A percentile compares a stretch with the other conserved stretches of the same genome.
phyloP scores from a whole-genome alignment of 2,888 invertebrate species.

The Leptopilina drosophilae region DNA sequence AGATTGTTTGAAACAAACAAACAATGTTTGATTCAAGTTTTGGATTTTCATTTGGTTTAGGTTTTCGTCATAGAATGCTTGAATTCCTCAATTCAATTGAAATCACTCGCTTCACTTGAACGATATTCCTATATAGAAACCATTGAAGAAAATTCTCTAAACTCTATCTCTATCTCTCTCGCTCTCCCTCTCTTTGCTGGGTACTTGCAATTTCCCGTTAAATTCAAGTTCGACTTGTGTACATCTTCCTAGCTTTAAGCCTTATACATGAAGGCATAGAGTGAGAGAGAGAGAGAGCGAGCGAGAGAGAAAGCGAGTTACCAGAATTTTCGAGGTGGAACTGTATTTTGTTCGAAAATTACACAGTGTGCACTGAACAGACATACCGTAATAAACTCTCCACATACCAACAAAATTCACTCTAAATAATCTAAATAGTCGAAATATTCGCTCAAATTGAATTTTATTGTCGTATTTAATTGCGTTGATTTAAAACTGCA shows the following conservation, averaged over 20 bases:
- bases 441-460: conserved; percentile 1
- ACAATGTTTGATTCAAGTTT: background rate
- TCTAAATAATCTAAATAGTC: conserved; percentile 19
- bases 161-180: background rate
- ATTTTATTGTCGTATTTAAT: background rate
- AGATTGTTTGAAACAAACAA: background rate
- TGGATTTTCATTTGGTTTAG: conserved; percentile 3
- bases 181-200: background rate
- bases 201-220: conserved; percentile 7
- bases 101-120: conserved; percentile 20
- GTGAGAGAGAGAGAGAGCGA: background rate
- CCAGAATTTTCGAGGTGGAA: conserved; percentile 28
- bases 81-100: conserved; percentile 18
- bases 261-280: background rate
- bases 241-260: conserved; percentile 4
- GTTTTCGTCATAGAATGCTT: conserved; percentile 11
- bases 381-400: conserved; percentile 3
- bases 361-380: conserved; percentile 10
- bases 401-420: conserved; percentile 16
- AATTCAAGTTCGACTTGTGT: conserved; percentile 21
- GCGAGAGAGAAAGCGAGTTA: background rate
- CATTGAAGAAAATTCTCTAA: conserved; percentile 27
- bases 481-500: too few species aligned
- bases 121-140: background rate
- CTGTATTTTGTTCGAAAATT: conserved; percentile 20